Evolutionary conservation across 2,113 vertebrate species (phyloP), one percentile per base, ranked within the genome.

Genomic region (Cacatua alba): DNA sequence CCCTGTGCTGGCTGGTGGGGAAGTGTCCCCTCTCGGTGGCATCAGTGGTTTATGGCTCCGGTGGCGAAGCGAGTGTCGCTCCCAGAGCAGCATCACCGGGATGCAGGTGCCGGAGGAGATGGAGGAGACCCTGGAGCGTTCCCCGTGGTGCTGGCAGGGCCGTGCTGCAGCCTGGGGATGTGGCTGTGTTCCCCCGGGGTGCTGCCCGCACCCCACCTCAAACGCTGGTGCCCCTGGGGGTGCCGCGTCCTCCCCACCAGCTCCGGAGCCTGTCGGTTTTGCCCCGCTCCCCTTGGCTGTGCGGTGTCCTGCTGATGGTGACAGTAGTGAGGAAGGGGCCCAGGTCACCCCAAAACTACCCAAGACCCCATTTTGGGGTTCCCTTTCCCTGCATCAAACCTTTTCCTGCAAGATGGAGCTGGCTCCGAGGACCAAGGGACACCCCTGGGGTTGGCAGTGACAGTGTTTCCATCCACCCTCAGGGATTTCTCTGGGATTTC

Each of bases 361-460:
- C 10, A 0, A 20, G 10, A 49, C 18, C 49, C 29, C 14, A 0
- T 28, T 23, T 1, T 23, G 8, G 8, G 17, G 4, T 1, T 39
- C 6, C 25, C 33, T 14, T 52, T 16, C 55, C 13, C 26, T 74
- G 8, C 72, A 29, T 10, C 51, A 29, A 86, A 49, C 13, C 63
- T n/a, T 6, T 19, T 12, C 5, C 49, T 8, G 13, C 62, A 24
- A 35, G 55, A 26, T 7, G 26, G 68, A 3, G 8, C 10, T n/a
- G 37, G 71, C 75, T 49, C 29, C 0, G 13, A 65, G 20, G 62
- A 35, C 37, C 4, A 17, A 20, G 80, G 80, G 80, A 46, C 52
- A 4, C 3, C 81, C 20, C 9, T 5, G 70, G 81, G 76, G 29
- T 8, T 1, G 10, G 52, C 65, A 29, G 33, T 49, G 76, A 29